A percentile compares a stretch with the other conserved stretches of the same genome.
Evolutionary conservation across 2,888 invertebrate species (phyloP).

Genomic region (Malacosoma neustria): DNA sequence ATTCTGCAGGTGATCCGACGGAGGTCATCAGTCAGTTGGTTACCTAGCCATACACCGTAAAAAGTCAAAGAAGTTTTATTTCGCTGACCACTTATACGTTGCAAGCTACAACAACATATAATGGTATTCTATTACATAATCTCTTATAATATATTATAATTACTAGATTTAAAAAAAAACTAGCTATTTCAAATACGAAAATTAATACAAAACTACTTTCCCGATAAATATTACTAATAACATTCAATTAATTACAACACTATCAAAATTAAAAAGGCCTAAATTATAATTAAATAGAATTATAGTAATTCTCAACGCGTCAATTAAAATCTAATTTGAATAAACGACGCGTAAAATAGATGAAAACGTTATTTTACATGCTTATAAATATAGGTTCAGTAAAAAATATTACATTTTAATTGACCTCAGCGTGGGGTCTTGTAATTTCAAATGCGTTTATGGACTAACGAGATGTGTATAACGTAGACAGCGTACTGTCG

Average conservation of each 20-base stretch:
- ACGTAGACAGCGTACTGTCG: constrained; percentile 13
- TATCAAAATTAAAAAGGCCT: neutral
- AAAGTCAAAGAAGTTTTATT: too few species aligned
- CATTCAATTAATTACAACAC: neutral
- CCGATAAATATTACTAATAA: neutral
- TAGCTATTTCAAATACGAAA: neutral
- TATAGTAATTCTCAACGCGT: constrained; percentile 9
- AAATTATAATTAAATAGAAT: neutral
- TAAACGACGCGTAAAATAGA: constrained; percentile 29
- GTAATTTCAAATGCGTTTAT: constrained; percentile 40
- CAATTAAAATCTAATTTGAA: constrained; percentile 32
- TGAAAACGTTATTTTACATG: constrained; percentile 22
- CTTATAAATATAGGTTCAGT: constrained; percentile 22
- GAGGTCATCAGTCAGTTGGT: too few species aligned
- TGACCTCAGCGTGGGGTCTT: constrained; percentile 42
- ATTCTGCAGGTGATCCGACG: too few species aligned
- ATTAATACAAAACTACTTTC: neutral
- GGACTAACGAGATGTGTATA: constrained; percentile 32
- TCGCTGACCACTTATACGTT: too few species aligned
- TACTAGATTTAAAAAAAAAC: neutral
- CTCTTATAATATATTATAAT: too few species aligned
- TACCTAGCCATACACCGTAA: too few species aligned
- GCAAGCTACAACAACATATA: too few species aligned
- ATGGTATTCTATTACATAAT: too few species aligned
- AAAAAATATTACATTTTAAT: constrained; percentile 45